phyloP scores from a whole-genome alignment of 2,888 invertebrate species.

The Himalopsyche kuldschensis region DNA sequence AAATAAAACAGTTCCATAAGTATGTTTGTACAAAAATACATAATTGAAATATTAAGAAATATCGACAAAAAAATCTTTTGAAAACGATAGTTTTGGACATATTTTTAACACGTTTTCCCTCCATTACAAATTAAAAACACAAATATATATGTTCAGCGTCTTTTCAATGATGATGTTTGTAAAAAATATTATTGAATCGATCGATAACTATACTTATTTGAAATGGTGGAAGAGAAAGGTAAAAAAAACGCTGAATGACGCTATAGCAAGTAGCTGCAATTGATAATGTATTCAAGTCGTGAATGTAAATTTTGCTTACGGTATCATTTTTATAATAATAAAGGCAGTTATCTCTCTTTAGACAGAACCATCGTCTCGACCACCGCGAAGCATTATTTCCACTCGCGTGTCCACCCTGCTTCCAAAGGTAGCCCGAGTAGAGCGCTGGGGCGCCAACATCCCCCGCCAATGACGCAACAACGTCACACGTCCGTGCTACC shows the following conservation, averaged over 20 bases:
- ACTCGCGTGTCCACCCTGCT: slow-evolving; percentile 65
- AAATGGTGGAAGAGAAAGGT: neutral
- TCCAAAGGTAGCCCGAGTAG: slow-evolving; percentile 78
- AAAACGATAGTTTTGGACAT: too few relatives aligned
- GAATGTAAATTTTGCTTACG: slow-evolving; percentile 56
- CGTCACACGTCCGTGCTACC: slow-evolving; percentile 85
- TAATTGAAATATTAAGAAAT: too few relatives aligned
- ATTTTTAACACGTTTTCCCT: too few relatives aligned
- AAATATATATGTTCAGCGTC: too few relatives aligned
- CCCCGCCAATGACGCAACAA: slow-evolving; percentile 68
- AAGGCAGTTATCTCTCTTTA: slow-evolving; percentile 89
- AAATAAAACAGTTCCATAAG: too few relatives aligned
- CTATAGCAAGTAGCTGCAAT: too few relatives aligned
- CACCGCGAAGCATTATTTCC: slow-evolving; percentile 62
- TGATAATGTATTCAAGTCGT: too few relatives aligned
- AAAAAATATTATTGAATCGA: too few relatives aligned
- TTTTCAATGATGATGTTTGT: too few relatives aligned
- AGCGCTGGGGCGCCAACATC: slow-evolving; percentile 66
- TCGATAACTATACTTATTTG: neutral
- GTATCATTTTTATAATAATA: slow-evolving; percentile 93
- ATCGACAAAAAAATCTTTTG: too few relatives aligned
- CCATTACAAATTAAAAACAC: too few relatives aligned
- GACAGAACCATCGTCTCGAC: slow-evolving; percentile 88
- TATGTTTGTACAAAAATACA: too few relatives aligned
- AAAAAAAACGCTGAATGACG: neutral